These are phyloP conservation scores for Rhagonycha lutea DNA, from an alignment of 2,888 invertebrate species.

Conservation along the genomic window DNA sequence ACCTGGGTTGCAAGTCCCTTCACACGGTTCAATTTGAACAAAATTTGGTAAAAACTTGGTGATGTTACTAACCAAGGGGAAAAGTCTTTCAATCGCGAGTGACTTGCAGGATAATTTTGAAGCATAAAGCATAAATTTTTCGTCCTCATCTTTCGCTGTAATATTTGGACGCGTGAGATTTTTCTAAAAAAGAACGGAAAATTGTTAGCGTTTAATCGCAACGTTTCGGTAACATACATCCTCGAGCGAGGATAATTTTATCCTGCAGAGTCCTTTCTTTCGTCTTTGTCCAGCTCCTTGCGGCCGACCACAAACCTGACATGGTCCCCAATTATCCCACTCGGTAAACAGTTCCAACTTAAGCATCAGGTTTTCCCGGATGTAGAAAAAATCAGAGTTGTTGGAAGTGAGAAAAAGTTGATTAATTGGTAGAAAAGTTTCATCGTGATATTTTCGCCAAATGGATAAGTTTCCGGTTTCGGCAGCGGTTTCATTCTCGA, in stretches of 20 bases:
- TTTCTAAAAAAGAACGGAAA: background rate
- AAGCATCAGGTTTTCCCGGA: slow-evolving; percentile 53
- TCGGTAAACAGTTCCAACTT: slow-evolving; percentile 57
- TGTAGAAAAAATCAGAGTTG: slow-evolving; percentile 50
- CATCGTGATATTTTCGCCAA: slow-evolving; percentile 58
- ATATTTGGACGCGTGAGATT: background rate
- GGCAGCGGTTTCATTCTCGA: slow-evolving; percentile 25
- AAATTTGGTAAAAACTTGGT: slow-evolving; percentile 59
- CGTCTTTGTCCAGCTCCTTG: slow-evolving; percentile 52
- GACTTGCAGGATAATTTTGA: slow-evolving; percentile 57
- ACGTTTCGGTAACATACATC: background rate
- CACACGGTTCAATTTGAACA: slow-evolving; percentile 51
- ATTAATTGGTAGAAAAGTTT: slow-evolving; percentile 56
- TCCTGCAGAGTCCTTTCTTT: slow-evolving; percentile 58
- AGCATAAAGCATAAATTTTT: slow-evolving; percentile 37
- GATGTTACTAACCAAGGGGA: slow-evolving; percentile 57
- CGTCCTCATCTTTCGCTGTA: slow-evolving; percentile 20
- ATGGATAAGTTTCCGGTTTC: slow-evolving; percentile 56
- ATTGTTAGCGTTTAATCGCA: background rate
- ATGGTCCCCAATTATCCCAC: slow-evolving; percentile 61
- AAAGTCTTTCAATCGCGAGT: slow-evolving; percentile 49
- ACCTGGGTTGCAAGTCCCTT: slow-evolving; percentile 52
- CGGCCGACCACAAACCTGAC: slow-evolving; percentile 56
- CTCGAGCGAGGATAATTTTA: slow-evolving; percentile 47
- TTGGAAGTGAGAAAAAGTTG: slow-evolving; percentile 52